phyloP scores from a whole-genome alignment of 30 jellyfish, hydroid and myxozoan species.

The Morbakka virulenta region DNA sequence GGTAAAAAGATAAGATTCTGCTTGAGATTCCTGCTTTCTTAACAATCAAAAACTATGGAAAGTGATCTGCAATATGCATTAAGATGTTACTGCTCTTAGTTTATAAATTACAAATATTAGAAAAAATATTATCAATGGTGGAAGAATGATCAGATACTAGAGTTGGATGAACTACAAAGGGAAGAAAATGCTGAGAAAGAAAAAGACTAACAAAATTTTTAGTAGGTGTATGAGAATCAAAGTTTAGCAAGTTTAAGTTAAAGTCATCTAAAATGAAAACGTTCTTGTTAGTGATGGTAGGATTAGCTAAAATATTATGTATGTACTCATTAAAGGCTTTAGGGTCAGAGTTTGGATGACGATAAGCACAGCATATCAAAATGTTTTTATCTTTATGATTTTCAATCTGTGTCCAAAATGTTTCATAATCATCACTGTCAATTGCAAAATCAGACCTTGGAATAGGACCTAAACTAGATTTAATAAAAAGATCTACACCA shows the following conservation, averaged over 20 bases:
- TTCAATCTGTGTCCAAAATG: neutral
- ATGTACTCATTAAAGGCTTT: neutral
- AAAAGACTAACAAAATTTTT: constrained; percentile 10
- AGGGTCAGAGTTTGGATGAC: neutral
- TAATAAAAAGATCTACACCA: neutral
- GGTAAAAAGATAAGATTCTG: constrained; percentile 10
- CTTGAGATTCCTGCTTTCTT: constrained; percentile 22
- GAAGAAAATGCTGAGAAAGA: constrained; percentile 35
- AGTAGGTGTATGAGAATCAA: neutral
- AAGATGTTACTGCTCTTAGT: constrained; percentile 37
- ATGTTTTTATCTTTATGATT: neutral
- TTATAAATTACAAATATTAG: constrained; percentile 28
- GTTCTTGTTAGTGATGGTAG: neutral
- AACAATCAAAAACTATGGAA: constrained; percentile 22
- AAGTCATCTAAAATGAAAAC: neutral
- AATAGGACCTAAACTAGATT: neutral
- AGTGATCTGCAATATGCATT: constrained; percentile 25
- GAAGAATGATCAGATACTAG: constrained; percentile 51
- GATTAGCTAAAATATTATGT: neutral
- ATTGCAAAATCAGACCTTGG: neutral
- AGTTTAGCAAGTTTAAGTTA: neutral
- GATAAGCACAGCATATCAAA: neutral
- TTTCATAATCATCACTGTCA: neutral
- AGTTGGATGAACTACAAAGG: constrained; percentile 46
- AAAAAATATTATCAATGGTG: constrained; percentile 40